Conservation (phyloP, 2,113 vertebrate species). For the Leptosomus discolor region DNA sequence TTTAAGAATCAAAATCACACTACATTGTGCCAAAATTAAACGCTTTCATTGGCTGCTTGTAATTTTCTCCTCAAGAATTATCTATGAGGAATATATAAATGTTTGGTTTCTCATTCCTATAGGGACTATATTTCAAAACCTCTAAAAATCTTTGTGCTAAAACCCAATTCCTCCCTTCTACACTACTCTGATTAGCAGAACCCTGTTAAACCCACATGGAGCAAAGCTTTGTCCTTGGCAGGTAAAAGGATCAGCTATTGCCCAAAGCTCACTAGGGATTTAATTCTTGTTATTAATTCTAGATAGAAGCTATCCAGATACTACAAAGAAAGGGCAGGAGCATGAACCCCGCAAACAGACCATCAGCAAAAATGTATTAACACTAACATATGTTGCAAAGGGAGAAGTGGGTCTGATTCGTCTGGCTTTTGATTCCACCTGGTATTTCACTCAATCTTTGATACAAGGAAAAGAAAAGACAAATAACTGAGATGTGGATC, state of each 20-base stretch:
- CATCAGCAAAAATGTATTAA: constrained; percentile 1
- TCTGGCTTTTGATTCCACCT: neutral
- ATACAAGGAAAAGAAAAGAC: neutral
- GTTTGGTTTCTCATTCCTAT: neutral
- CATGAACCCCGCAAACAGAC: neutral
- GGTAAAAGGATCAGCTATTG: constrained; percentile 15
- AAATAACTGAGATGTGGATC: neutral
- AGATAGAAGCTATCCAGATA: neutral
- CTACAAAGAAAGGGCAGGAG: constrained; percentile 6
- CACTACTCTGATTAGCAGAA: neutral
- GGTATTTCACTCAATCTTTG: neutral
- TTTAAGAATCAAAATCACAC: neutral
- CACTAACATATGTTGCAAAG: neutral
- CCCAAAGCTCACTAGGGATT: constrained; percentile 32
- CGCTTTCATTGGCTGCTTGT: constrained; percentile 16
- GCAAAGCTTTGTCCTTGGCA: constrained; percentile 24
- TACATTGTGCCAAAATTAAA: constrained; percentile 16
- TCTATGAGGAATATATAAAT: neutral
- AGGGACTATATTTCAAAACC: neutral
- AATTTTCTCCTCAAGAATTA: constrained; percentile 19
- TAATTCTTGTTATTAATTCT: constrained; percentile 49
- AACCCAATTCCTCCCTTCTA: neutral
- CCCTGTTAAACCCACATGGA: neutral
- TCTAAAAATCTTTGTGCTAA: neutral
- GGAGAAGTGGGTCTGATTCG: neutral